Base-by-base conservation (phyloP, 2,888 invertebrate species). In the Eupithecia inturbata region DNA sequence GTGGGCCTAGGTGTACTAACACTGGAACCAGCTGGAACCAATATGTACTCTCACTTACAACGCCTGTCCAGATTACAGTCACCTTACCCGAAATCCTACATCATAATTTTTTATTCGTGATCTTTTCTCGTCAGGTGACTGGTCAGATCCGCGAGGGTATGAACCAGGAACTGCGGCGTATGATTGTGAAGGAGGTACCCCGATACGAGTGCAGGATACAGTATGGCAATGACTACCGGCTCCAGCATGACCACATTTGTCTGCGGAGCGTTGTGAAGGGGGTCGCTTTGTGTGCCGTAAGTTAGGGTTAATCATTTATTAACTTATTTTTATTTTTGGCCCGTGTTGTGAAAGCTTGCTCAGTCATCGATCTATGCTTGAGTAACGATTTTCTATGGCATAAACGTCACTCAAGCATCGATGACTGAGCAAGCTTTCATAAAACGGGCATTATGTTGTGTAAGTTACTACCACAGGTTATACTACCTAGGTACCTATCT, bases 241-340 rank as follows among this genome's bases (percentile, higher is more conserved):
- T 94, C 9, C 94, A 94, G 76, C 88, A 91, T 28, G 94, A 94
- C 81, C 92, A 94, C 77, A 89, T 93, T 80, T 94, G 94, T 66
- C 79, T 94, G 36, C 84, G 88, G 77, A 93, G 94, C 73, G 78
- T 87, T 0, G 82, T 88, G 2, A 90, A 90, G 70, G 93, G 93
- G 3, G 87, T 94, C 33, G 94, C 94, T 12, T 82, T 94, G 67
- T 94, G 94, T 41, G 73, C 70, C 67, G 72, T 73, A 66, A 73
- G 75, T 75, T 26, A 41, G 2, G 36, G 36, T 9, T 36, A 36
- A 9, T 36, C 7, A 36, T 36, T n/a, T n/a, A n/a, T n/a, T n/a
- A n/a, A n/a, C n/a, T n/a, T n/a, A n/a, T n/a, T n/a, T n/a, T n/a
- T n/a, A n/a, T n/a, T n/a, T n/a, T n/a, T n/a, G n/a, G n/a, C n/a